Evolutionary conservation across 2,113 vertebrate genomes (phyloP).

Genomic region (Speoplatyrhinus poulsoni): DNA sequence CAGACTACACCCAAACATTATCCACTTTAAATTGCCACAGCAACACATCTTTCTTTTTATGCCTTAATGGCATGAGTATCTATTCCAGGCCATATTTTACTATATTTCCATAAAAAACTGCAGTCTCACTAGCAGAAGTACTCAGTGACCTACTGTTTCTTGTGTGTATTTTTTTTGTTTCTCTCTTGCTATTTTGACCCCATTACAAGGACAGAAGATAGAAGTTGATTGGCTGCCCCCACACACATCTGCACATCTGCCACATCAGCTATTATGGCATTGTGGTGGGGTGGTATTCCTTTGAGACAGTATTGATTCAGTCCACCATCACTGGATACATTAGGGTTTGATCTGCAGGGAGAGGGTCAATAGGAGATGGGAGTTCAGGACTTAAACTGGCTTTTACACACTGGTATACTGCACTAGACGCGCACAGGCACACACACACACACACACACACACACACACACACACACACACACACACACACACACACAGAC

Average conservation of each 20-base stretch:
- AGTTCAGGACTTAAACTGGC: too few relatives aligned
- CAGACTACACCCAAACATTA: constrained; percentile 37
- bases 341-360: constrained; percentile 39
- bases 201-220: not conserved
- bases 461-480: constrained; percentile 3
- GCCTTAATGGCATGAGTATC: not conserved
- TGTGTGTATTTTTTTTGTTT: not conserved
- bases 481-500: constrained; percentile 1
- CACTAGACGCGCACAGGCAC: not conserved
- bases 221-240: not conserved
- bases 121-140: not conserved
- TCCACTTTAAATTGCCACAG: constrained; percentile 35
- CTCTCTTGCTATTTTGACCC: not conserved
- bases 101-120: constrained; percentile 10
- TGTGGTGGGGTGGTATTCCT: constrained; percentile 45
- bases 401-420: too few relatives aligned
- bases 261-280: constrained; percentile 17
- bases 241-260: constrained; percentile 6
- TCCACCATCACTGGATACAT: constrained; percentile 51
- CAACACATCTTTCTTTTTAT: constrained; percentile 28
- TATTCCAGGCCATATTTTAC: not conserved
- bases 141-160: not conserved
- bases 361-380: constrained; percentile 31
- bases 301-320: constrained; percentile 56
- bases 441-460: too few relatives aligned